Conservation (phyloP, 2,888 invertebrate genomes). For the Incurvaria masculella region DNA sequence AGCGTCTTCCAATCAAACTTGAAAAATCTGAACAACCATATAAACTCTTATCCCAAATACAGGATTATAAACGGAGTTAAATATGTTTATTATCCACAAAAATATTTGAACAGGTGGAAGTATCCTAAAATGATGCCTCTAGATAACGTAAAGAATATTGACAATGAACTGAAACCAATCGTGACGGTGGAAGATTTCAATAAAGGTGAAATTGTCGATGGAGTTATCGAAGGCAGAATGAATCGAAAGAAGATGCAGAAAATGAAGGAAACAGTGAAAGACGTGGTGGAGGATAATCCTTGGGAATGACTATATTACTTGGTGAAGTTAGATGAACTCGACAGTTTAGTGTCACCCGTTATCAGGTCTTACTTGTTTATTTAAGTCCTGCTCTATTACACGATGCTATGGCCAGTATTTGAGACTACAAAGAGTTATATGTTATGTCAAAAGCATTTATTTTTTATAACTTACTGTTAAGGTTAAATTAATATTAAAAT, state of each 20-base stretch:
- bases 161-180: slow-evolving; percentile 16
- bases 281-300: slow-evolving; percentile 40
- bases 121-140: slow-evolving; percentile 20
- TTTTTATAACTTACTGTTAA: no score
- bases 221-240: slow-evolving; percentile 32
- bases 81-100: slow-evolving; percentile 35
- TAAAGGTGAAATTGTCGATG: slow-evolving; percentile 43
- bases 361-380: slow-evolving; percentile 38
- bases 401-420: no score
- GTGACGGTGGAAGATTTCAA: slow-evolving; percentile 38
- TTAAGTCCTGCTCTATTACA: no score
- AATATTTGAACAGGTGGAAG: slow-evolving; percentile 25
- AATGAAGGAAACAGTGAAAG: slow-evolving; percentile 34
- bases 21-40: slow-evolving; percentile 19
- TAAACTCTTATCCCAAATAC: slow-evolving; percentile 29
- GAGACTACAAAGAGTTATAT: no score
- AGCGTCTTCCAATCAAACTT: not conserved
- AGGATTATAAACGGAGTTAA: slow-evolving; percentile 37
- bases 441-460: no score
- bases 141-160: not conserved
- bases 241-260: slow-evolving; percentile 31
- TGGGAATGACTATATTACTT: slow-evolving; percentile 53
- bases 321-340: slow-evolving; percentile 41
- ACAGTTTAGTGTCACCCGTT: slow-evolving; percentile 38
- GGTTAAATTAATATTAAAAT: no score